Conservation (phyloP, 2,888 invertebrate species). For the Tridacna crocea region DNA sequence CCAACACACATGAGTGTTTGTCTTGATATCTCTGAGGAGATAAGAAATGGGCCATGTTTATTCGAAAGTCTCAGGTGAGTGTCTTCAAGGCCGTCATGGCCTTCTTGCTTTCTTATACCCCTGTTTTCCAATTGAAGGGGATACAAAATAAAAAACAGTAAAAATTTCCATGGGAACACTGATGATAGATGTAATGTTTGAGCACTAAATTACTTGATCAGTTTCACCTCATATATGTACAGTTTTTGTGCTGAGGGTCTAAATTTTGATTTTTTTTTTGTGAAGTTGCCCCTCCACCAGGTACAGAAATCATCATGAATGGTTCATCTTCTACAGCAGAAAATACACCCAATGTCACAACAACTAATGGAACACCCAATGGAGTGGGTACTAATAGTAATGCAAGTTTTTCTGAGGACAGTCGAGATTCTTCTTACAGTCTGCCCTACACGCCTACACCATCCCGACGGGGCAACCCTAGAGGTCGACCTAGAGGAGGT, state of each 20-base stretch:
- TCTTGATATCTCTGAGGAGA: too few species aligned
- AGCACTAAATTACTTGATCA: too few species aligned
- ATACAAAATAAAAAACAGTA: too few species aligned
- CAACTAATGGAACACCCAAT: conserved; percentile 49
- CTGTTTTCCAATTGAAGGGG: too few species aligned
- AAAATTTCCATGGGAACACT: too few species aligned
- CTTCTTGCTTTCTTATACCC: too few species aligned
- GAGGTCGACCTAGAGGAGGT: conserved; percentile 45
- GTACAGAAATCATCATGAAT: conserved; percentile 17
- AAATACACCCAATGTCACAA: neutral
- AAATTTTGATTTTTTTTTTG: too few species aligned
- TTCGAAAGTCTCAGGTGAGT: neutral
- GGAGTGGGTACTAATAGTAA: conserved; percentile 70
- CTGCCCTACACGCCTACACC: conserved; percentile 61
- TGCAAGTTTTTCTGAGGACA: conserved; percentile 81
- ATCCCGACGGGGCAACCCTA: conserved; percentile 38
- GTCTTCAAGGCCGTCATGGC: neutral
- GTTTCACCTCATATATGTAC: too few species aligned
- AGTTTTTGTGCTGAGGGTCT: too few species aligned
- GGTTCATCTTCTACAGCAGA: conserved; percentile 11
- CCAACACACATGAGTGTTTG: too few species aligned
- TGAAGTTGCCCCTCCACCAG: conserved; percentile 1
- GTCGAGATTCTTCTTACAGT: conserved; percentile 76
- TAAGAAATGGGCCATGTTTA: too few species aligned
- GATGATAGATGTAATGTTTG: too few species aligned